These are phyloP conservation scores for Pseudonaja textilis DNA, from an alignment of 2,113 vertebrate species.

Conservation along the genomic window DNA sequence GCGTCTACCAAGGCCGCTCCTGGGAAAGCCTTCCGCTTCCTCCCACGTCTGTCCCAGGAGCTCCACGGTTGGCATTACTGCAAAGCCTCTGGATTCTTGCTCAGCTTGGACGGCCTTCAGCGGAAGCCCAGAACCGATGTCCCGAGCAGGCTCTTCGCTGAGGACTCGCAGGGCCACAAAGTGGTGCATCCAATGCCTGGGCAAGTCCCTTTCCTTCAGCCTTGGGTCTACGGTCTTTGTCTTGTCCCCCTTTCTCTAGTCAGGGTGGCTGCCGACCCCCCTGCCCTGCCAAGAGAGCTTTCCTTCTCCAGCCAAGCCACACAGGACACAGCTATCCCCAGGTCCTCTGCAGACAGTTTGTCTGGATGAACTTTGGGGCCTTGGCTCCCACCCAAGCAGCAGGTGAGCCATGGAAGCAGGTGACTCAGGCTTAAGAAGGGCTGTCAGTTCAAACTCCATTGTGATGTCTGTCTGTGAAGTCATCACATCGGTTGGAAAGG, in stretches of 20 bases:
- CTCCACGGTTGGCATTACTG: slow-evolving; percentile 48
- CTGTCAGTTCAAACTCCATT: neutral
- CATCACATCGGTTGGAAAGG: neutral
- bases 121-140: neutral
- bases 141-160: neutral
- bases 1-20: slow-evolving; percentile 55
- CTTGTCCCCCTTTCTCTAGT: neutral
- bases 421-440: neutral
- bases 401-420: neutral
- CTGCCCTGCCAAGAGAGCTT: neutral
- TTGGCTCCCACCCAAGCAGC: neutral
- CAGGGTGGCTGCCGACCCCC: neutral
- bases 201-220: neutral
- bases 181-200: neutral
- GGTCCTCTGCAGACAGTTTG: neutral
- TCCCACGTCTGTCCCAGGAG: slow-evolving; percentile 35
- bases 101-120: slow-evolving; percentile 23
- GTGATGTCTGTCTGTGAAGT: slow-evolving; percentile 9
- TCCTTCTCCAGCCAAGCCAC: neutral
- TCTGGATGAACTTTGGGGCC: neutral
- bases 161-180: neutral
- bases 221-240: neutral
- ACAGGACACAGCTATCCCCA: neutral
- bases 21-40: slow-evolving; percentile 62
- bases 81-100: slow-evolving; percentile 42